A percentile compares a stretch with the other conserved stretches of the same genome.
phyloP scores from a whole-genome alignment of 2,797 vertebrate genomes.

The Parauchenoglanis ngamensis region DNA sequence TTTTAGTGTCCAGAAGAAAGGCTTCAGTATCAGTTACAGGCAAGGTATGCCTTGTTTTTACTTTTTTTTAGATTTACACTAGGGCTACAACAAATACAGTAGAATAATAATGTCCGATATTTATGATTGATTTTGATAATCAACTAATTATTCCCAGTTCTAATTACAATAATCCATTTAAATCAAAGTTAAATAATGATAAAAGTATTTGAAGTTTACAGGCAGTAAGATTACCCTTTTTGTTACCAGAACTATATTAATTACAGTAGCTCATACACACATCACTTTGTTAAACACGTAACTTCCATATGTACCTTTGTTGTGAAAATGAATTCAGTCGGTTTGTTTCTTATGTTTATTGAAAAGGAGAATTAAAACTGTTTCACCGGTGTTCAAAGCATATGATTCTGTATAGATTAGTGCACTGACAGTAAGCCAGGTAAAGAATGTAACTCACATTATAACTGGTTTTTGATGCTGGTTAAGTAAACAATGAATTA shows the following conservation, averaged over 20 bases:
- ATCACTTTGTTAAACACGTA: background rate
- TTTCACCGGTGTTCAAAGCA: background rate
- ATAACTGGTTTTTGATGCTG: background rate
- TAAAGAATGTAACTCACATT: background rate
- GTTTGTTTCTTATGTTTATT: background rate
- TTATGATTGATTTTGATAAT: background rate
- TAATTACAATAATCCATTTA: background rate
- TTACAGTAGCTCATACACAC: too few species aligned
- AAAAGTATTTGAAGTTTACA: background rate
- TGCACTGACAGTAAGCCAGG: background rate
- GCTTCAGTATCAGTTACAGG: constrained; percentile 89
- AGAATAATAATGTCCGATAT: background rate
- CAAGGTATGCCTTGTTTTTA: constrained; percentile 78
- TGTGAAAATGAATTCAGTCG: background rate
- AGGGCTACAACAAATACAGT: background rate
- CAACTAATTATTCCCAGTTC: background rate
- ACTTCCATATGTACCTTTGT: background rate
- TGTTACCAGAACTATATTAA: background rate
- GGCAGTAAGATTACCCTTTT: background rate
- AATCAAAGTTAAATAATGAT: background rate
- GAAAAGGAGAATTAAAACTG: background rate
- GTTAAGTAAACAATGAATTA: background rate
- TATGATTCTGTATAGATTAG: background rate
- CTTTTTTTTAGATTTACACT: background rate
- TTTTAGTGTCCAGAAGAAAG: constrained; percentile 95